phyloP scores from a whole-genome alignment of 2,113 vertebrate species.

The Poecilia latipinna region DNA sequence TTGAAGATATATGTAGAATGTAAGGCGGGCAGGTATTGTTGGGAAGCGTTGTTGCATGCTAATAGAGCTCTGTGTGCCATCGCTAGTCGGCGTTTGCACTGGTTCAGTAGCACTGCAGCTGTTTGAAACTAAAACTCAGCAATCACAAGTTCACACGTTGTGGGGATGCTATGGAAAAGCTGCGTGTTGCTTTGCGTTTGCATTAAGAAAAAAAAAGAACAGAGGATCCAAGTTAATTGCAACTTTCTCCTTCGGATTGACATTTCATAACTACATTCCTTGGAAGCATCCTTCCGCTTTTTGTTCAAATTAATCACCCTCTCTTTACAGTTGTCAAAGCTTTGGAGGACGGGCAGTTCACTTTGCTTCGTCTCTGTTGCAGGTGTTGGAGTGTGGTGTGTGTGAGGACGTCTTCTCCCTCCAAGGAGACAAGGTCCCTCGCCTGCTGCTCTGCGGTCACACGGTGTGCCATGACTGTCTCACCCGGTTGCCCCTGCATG shows the following conservation, averaged over 20 bases:
- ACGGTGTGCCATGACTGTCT: conserved; percentile 98
- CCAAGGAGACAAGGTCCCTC: conserved; percentile 97
- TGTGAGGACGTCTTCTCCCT: conserved; percentile 98
- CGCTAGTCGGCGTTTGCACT: conserved; percentile 15
- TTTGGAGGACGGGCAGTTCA: neutral
- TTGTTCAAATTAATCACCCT: neutral
- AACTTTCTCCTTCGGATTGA: too few species aligned
- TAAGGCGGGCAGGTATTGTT: neutral
- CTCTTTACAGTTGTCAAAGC: neutral
- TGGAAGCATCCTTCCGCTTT: neutral
- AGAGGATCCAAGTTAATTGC: neutral
- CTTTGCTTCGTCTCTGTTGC: neutral
- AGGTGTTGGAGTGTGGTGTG: conserved; percentile 98
- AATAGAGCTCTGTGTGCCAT: conserved; percentile 1
- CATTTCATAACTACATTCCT: neutral
- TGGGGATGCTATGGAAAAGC: neutral
- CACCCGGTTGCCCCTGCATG: conserved; percentile 93
- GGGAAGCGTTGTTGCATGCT: conserved; percentile 2
- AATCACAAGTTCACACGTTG: neutral
- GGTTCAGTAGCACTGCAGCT: conserved; percentile 20
- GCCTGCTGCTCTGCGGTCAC: conserved; percentile 93
- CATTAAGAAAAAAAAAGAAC: neutral
- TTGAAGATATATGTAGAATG: neutral
- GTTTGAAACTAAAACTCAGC: neutral
- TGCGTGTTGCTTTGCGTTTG: conserved; percentile 1